Conservation (phyloP, 2,888 invertebrate genomes). For the Gisinianus flammeolus region DNA sequence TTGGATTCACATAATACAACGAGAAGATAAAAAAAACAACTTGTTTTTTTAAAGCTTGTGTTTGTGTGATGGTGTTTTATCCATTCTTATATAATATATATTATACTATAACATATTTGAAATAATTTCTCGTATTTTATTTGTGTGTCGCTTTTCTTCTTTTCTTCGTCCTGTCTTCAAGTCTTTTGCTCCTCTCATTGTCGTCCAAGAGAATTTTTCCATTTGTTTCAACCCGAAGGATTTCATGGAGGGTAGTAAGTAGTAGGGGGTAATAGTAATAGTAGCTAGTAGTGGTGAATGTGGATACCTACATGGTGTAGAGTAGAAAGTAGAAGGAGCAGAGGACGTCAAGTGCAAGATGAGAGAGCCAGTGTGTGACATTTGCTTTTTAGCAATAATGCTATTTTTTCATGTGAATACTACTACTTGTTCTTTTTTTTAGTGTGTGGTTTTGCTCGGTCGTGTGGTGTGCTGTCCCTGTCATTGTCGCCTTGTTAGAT, state of each 20-base stretch:
- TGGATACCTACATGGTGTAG: not conserved
- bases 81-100: not conserved
- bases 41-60: not conserved
- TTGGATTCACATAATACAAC: constrained; percentile 16
- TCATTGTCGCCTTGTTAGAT: constrained; percentile 37
- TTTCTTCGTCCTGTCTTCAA: not conserved
- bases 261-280: not conserved
- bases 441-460: not conserved
- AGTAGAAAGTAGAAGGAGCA: not conserved
- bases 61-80: not conserved
- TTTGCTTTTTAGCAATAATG: constrained; percentile 41
- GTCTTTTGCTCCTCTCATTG: not conserved
- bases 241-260: not conserved
- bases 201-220: not conserved
- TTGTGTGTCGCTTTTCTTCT: not conserved
- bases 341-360: constrained; percentile 9
- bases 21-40: not conserved
- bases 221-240: not conserved
- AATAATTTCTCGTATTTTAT: not conserved
- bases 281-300: not conserved
- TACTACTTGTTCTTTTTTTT: constrained; percentile 9
- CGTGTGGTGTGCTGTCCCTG: constrained; percentile 32
- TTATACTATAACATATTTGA: not conserved
- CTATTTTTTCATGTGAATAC: constrained; percentile 36
- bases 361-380: constrained; percentile 32